These are phyloP conservation scores for Corynorhinus townsendii DNA, from an alignment of 2,113 vertebrate genomes.

Conservation along the genomic window DNA sequence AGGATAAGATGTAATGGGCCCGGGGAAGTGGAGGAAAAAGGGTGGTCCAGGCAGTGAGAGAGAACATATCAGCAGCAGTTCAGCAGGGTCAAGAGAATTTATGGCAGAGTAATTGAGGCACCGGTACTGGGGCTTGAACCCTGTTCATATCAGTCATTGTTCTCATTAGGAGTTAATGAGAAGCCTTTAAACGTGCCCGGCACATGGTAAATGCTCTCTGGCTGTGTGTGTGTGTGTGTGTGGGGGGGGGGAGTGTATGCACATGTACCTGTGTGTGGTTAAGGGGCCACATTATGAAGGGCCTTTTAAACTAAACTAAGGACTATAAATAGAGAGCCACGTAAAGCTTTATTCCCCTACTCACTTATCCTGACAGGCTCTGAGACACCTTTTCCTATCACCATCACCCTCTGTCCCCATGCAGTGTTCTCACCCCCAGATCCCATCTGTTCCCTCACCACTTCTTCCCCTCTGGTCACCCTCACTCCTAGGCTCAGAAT, in stretches of 20 bases:
- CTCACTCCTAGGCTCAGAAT: neutral
- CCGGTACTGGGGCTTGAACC: neutral
- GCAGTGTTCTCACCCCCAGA: neutral
- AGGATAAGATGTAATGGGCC: neutral
- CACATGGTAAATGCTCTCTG: neutral
- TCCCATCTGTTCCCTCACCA: neutral
- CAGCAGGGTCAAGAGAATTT: neutral
- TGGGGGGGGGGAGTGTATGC: too few species aligned
- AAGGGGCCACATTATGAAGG: neutral
- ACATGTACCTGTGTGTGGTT: neutral
- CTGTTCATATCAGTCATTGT: neutral
- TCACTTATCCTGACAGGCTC: neutral
- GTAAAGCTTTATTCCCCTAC: neutral
- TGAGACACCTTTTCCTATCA: neutral
- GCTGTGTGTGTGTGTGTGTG: too few species aligned
- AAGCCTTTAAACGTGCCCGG: neutral
- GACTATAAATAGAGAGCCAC: neutral
- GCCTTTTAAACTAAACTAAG: neutral
- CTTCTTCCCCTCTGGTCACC: neutral
- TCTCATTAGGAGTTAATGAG: neutral
- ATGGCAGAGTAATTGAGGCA: neutral
- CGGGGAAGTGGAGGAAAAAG: neutral
- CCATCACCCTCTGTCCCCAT: neutral
- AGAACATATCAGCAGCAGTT: neutral
- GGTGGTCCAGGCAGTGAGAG: neutral